phyloP scores from a whole-genome alignment of 1,140 invertebrate species.

The Lanistes nyassanus region DNA sequence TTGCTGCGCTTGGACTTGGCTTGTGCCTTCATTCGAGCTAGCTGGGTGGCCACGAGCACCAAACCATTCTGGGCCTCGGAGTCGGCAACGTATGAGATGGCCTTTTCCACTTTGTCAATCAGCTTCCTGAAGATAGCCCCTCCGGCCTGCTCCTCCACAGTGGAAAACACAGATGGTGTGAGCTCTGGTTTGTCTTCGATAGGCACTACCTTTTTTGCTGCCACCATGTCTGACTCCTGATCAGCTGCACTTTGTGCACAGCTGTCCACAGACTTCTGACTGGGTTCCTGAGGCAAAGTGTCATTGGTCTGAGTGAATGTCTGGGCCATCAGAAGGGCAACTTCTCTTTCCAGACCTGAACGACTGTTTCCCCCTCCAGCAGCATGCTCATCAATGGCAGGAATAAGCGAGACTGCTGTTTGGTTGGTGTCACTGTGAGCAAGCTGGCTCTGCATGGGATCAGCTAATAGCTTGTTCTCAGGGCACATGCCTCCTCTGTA shows the following conservation, averaged over 20 bases:
- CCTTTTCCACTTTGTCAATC: conserved; percentile 17
- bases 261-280: too few species aligned
- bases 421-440: background rate
- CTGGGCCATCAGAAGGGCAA: conserved; percentile 24
- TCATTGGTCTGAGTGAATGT: conserved; percentile 17
- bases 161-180: too few species aligned
- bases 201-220: too few species aligned
- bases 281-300: background rate
- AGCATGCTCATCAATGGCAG: background rate
- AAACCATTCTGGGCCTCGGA: conserved; percentile 4
- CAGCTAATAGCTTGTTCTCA: background rate
- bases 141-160: background rate
- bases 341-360: conserved; percentile 19
- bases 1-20: conserved; percentile 8
- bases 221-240: too few species aligned
- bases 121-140: conserved; percentile 1
- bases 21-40: conserved; percentile 12
- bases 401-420: background rate
- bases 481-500: background rate
- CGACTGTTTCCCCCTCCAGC: background rate
- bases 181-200: too few species aligned
- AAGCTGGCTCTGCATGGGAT: background rate
- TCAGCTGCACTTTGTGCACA: too few species aligned
- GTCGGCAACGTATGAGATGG: background rate
- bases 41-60: conserved; percentile 16